Conservation (phyloP, 2,113 vertebrate genomes). For the Nerophis lumbriciformis region DNA sequence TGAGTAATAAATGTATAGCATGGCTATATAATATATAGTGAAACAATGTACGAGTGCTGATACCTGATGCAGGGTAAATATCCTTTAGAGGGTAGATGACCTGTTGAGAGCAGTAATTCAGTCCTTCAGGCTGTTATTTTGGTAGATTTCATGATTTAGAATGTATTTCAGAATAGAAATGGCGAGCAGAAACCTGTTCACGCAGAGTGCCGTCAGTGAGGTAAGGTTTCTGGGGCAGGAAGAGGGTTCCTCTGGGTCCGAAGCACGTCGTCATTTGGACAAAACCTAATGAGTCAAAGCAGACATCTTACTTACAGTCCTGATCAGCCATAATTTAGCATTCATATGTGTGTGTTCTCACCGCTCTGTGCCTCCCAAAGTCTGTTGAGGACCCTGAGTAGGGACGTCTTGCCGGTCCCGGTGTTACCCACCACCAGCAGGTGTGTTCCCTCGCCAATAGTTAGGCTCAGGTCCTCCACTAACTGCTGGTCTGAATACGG, state of each 20-base stretch:
- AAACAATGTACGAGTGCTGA: background rate
- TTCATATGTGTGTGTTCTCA: conserved; percentile 48
- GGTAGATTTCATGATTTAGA: background rate
- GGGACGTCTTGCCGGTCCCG: conserved; percentile 90
- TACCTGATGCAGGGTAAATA: conserved; percentile 89
- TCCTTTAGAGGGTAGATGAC: conserved; percentile 95
- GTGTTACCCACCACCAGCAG: conserved; percentile 92
- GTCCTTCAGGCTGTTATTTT: background rate
- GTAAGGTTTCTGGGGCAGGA: conserved; percentile 90
- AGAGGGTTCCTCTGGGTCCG: conserved; percentile 88
- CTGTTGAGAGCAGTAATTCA: conserved; percentile 61
- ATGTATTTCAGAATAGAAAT: background rate
- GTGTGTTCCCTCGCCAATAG: conserved; percentile 78
- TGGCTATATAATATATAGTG: background rate
- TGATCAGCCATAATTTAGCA: too few species aligned
- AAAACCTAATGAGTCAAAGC: conserved; percentile 69
- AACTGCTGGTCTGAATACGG: conserved; percentile 81
- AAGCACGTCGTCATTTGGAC: conserved; percentile 84
- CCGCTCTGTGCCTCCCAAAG: conserved; percentile 83
- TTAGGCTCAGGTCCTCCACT: conserved; percentile 85
- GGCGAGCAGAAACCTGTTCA: conserved; percentile 79
- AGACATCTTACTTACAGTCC: background rate
- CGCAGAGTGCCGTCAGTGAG: conserved; percentile 92
- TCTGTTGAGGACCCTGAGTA: conserved; percentile 84
- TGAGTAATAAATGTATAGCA: background rate